These are phyloP conservation scores for Alauda arvensis DNA, from an alignment of 2,797 vertebrate species.

Conservation along the genomic window DNA sequence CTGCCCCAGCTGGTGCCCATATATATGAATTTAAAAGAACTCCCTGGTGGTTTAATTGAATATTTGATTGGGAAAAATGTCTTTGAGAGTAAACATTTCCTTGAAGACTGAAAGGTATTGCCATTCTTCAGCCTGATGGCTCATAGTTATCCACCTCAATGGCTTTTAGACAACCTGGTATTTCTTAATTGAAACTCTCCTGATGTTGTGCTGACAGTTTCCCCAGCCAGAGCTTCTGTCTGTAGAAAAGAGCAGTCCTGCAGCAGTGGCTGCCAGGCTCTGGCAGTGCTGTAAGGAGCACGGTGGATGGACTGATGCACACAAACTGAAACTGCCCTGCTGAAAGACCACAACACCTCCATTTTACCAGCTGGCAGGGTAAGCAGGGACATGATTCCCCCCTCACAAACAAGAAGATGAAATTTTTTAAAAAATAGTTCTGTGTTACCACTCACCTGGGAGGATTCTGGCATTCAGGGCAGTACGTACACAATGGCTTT, in stretches of 20 bases:
- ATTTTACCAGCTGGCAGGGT: not conserved
- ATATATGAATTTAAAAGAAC: not conserved
- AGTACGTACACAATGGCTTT: rapidly evolving
- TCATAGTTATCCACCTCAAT: not conserved
- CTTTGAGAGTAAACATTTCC: not conserved
- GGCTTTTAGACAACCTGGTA: not conserved
- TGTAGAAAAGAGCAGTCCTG: not conserved
- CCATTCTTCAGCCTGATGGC: not conserved
- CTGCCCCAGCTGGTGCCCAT: not conserved
- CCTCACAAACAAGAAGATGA: not conserved
- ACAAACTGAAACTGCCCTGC: not conserved
- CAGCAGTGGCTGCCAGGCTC: not conserved
- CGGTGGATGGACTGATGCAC: not conserved
- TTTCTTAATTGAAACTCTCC: not conserved
- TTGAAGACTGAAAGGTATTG: not conserved
- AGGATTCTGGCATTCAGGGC: not conserved
- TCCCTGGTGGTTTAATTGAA: not conserved
- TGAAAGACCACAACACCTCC: not conserved
- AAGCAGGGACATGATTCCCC: not conserved
- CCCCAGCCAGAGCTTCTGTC: not conserved
- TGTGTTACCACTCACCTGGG: not conserved
- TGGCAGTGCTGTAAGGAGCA: not conserved
- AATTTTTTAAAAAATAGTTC: not conserved
- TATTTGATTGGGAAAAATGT: not conserved
- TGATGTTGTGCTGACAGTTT: not conserved